Conservation (phyloP, 2,113 vertebrate genomes). For the Tupaia chinensis region DNA sequence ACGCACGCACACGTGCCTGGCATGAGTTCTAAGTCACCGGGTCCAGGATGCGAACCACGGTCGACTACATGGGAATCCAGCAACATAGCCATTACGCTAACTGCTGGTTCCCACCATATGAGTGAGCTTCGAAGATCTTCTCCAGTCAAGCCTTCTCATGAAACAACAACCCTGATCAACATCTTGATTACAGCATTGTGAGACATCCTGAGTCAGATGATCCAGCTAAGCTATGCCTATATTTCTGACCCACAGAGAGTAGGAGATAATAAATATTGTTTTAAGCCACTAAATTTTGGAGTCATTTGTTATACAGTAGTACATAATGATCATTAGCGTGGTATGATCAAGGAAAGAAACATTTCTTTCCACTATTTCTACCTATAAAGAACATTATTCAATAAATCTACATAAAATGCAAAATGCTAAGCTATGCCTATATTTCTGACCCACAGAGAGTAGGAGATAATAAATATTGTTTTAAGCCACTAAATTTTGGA, state of each 20-base stretch:
- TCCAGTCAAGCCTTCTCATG: neutral
- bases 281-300: neutral
- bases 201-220: neutral
- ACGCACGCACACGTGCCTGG: too few relatives aligned
- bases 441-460: too few relatives aligned
- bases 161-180: neutral
- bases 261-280: too few relatives aligned
- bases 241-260: too few relatives aligned
- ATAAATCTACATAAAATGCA: conserved; percentile 25
- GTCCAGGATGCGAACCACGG: too few relatives aligned
- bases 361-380: conserved; percentile 36
- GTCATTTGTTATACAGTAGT: conserved; percentile 14
- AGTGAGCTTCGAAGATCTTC: neutral
- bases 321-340: neutral
- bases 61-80: too few relatives aligned
- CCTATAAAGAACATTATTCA: conserved; percentile 33
- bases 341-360: conserved; percentile 15
- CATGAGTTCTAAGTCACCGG: too few relatives aligned
- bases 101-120: neutral
- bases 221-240: neutral
- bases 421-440: neutral
- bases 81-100: too few relatives aligned
- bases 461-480: too few relatives aligned
- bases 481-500: neutral
- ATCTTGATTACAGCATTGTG: neutral